Base-by-base conservation (phyloP, 2,113 vertebrate genomes). In the Lycocorax pyrrhopterus region DNA sequence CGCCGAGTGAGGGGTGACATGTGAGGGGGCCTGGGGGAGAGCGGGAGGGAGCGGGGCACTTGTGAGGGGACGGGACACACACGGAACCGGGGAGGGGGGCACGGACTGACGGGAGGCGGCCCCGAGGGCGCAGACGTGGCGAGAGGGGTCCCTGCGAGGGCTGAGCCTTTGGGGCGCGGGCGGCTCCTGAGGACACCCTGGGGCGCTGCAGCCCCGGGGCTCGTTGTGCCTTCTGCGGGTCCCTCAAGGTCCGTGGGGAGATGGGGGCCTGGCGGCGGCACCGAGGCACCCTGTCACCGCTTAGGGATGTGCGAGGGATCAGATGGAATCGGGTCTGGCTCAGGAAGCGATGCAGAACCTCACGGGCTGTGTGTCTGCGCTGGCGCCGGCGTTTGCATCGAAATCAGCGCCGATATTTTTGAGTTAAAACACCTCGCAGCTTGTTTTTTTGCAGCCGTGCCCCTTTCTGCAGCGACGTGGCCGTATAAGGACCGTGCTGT, bases 221-320 rank as follows among this genome's bases (percentile, higher is more conserved):
- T 74, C 66, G 1, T 7, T 52, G 32, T 9, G 32, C 13, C 4
- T 20, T 11, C 23, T 6, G 46, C 1, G 41, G 20, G 16, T 35
- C 63, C 72, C 43, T 32, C 14, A 1, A 1, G 14, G 51, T 1
- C 53, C 41, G 8, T 13, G 47, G 35, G 66, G 11, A 29, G 6
- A 1, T 4, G 53, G 16, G 25, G 64, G 16, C 44, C 69, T 14
- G 67, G 39, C 12, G 12, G 84, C 10, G 16, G 32, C 41, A 2
- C 29, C 17, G 33, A 8, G 46, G 37, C 0, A 5, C 9, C 16
- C 27, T 6, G 59, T 23, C 69, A 16, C 6, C 53, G 43, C 47
- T 51, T 0, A 1, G 68, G 35, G 4, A 1, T 3, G n/a, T 9
- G 67, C 12, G 12, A 13, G 75, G 17, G 13, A 0, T 71, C 18